phyloP scores from a whole-genome alignment of 2,888 invertebrate species.

The Xanthia togata region DNA sequence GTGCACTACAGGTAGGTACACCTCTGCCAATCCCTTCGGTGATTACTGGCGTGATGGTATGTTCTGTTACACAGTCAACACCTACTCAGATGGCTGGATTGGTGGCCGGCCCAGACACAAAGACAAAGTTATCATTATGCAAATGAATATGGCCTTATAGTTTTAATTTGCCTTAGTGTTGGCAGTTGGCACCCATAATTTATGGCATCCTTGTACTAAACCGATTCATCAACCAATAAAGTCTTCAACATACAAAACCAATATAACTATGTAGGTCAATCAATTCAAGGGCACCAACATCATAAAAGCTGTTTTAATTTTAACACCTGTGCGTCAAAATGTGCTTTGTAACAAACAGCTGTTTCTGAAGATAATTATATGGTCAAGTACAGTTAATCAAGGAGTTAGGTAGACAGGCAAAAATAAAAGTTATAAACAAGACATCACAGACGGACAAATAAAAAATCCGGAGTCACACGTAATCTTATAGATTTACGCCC shows the following conservation, averaged over 20 bases:
- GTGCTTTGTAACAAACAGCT: conserved; percentile 55
- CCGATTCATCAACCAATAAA: not conserved
- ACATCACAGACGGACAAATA: too few relatives aligned
- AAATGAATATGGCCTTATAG: not conserved
- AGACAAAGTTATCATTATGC: not conserved
- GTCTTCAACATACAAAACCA: not conserved
- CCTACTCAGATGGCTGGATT: too few relatives aligned
- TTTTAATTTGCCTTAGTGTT: not conserved
- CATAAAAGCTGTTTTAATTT: conserved; percentile 35
- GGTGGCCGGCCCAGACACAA: not conserved
- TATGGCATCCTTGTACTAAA: conserved; percentile 13
- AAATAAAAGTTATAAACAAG: too few relatives aligned
- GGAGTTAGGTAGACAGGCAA: not conserved
- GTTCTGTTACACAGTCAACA: too few relatives aligned
- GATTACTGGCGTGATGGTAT: too few relatives aligned
- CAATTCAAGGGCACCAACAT: conserved; percentile 12
- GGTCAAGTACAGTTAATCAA: not conserved
- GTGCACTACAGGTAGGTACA: not conserved
- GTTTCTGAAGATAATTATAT: conserved; percentile 43
- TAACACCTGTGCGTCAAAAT: conserved; percentile 49
- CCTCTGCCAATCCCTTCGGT: too few relatives aligned
- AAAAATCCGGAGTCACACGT: too few relatives aligned
- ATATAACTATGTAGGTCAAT: conserved; percentile 26
- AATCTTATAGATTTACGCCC: too few relatives aligned
- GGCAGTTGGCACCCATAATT: not conserved